These are phyloP conservation scores for Drosophila auraria DNA, from an alignment of 1,140 invertebrate species.

Conservation along the genomic window DNA sequence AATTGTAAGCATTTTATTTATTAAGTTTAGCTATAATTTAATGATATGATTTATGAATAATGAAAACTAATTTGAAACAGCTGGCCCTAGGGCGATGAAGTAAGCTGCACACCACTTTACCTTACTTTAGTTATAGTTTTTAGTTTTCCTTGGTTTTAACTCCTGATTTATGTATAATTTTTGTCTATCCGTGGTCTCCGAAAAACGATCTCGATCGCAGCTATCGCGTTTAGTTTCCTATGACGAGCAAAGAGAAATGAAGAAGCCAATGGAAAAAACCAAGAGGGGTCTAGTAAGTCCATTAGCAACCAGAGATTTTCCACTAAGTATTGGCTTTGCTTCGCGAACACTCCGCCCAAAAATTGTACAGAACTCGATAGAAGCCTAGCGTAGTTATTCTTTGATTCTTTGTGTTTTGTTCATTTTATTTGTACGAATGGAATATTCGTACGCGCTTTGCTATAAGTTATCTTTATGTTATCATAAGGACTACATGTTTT, in stretches of 20 bases:
- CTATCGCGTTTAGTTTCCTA: conserved; percentile 73
- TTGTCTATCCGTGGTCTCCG: conserved; percentile 30
- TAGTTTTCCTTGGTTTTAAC: conserved; percentile 15
- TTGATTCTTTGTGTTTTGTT: conserved; percentile 41
- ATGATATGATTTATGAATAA: conserved; percentile 44
- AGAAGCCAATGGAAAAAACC: conserved; percentile 20
- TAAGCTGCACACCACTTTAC: conserved; percentile 85
- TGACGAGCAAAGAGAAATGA: conserved; percentile 59
- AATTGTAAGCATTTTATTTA: conserved; percentile 87
- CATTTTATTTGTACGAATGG: conserved; percentile 7
- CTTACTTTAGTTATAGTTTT: conserved; percentile 3
- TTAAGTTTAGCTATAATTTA: conserved; percentile 56
- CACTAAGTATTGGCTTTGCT: conserved; percentile 59
- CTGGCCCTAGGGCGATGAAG: conserved; percentile 86
- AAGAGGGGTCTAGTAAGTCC: conserved; percentile 71
- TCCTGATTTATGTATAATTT: conserved; percentile 32
- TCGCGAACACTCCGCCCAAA: conserved; percentile 42
- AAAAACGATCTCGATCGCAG: conserved; percentile 38
- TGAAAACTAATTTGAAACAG: conserved; percentile 52
- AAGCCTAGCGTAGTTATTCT: conserved; percentile 52
- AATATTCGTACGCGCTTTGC: conserved; percentile 13
- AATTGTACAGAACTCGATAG: conserved; percentile 53
- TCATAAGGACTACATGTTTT: neutral
- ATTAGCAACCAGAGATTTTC: conserved; percentile 27
- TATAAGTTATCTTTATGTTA: conserved; percentile 8